phyloP scores from a whole-genome alignment of 2,888 invertebrate species.

The Tholera decimalis region DNA sequence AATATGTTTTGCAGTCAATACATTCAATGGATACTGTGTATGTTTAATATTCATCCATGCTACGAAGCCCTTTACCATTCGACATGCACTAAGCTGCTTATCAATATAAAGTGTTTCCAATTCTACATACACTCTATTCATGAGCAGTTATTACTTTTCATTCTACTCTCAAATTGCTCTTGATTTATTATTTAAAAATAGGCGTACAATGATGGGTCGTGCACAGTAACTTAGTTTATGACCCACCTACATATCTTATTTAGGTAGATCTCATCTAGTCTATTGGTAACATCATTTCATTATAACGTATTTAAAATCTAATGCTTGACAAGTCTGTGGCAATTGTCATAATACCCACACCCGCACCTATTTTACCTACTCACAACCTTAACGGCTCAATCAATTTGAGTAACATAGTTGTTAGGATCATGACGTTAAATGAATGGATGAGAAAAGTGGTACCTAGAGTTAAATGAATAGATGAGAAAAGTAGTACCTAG shows the following conservation, averaged over 20 bases:
- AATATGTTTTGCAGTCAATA: too few relatives aligned
- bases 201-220: not conserved
- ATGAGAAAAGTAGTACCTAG: too few relatives aligned
- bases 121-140: not conserved
- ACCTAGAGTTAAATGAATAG: not conserved
- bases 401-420: slow-evolving; percentile 1
- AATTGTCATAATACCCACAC: slow-evolving; percentile 6
- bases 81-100: not conserved
- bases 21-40: not conserved
- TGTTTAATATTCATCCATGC: not conserved
- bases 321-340: slow-evolving; percentile 8
- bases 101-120: not conserved
- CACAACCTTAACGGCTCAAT: slow-evolving; percentile 44
- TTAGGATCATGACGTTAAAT: not conserved
- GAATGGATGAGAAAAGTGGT: too few relatives aligned
- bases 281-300: slow-evolving; percentile 16
- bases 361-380: slow-evolving; percentile 16
- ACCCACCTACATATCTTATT: not conserved
- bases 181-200: not conserved
- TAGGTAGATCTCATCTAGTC: not conserved
- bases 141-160: not conserved
- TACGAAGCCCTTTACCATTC: not conserved
- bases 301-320: slow-evolving; percentile 18
- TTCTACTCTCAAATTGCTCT: not conserved
- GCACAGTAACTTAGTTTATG: not conserved